Conservation (phyloP, 2,888 invertebrate species). For the Andrena haemorrhoa region DNA sequence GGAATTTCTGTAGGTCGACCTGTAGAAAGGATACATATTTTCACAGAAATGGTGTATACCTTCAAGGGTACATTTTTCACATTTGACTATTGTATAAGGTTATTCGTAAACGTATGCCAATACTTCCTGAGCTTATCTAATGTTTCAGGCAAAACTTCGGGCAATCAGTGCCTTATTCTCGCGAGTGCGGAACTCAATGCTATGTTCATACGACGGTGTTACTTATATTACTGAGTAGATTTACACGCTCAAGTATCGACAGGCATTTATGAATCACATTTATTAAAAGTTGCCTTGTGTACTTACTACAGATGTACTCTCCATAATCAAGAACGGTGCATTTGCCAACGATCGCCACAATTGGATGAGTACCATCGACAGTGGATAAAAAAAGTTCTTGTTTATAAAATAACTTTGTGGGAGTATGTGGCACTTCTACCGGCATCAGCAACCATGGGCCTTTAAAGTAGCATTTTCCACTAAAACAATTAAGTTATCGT, state of each 20-base stretch:
- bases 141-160: too few species aligned
- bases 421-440: slow-evolving; percentile 93
- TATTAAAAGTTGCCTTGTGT: slow-evolving; percentile 13
- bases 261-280: not conserved
- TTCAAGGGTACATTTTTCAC: not conserved
- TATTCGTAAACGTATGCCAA: not conserved
- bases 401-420: slow-evolving; percentile 94
- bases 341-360: slow-evolving; percentile 95
- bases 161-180: too few species aligned
- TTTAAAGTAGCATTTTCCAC: slow-evolving; percentile 95
- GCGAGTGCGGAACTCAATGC: too few species aligned
- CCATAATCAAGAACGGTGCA: slow-evolving; percentile 96
- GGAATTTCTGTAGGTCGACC: slow-evolving; percentile 97
- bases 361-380: slow-evolving; percentile 95
- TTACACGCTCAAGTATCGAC: too few species aligned
- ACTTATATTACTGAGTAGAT: too few species aligned
- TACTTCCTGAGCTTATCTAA: too few species aligned
- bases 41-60: not conserved
- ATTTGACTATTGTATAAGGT: not conserved
- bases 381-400: slow-evolving; percentile 97
- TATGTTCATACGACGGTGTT: too few species aligned
- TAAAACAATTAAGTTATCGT: slow-evolving; percentile 78
- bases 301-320: slow-evolving; percentile 94
- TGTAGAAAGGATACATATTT: slow-evolving; percentile 79
- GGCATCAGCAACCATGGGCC: slow-evolving; percentile 97